Evolutionary conservation across 1,140 invertebrate genomes (phyloP).

Genomic region (Panagrolaimus sp.): DNA sequence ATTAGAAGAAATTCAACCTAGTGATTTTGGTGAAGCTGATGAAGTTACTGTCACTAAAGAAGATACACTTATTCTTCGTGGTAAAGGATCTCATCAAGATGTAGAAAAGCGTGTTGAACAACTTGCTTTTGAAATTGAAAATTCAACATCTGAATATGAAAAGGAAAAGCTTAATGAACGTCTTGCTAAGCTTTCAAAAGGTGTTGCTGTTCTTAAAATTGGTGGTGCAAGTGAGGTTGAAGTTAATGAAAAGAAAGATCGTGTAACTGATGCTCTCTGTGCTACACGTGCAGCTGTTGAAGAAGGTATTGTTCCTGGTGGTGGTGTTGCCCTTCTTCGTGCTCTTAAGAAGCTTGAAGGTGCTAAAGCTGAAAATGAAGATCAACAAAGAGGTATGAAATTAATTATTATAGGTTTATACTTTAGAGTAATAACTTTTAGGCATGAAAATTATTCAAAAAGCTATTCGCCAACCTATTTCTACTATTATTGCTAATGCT

Average conservation of each 20-base stretch:
- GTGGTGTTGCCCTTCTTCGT: conserved; percentile 86
- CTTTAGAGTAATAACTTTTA: conserved; percentile 23
- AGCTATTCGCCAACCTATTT: conserved; percentile 83
- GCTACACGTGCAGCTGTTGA: conserved; percentile 96
- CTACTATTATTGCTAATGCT: conserved; percentile 90
- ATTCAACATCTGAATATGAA: conserved; percentile 94
- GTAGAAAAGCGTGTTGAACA: conserved; percentile 82
- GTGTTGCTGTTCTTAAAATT: conserved; percentile 85
- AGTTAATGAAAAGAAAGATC: conserved; percentile 98
- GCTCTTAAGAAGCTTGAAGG: conserved; percentile 72
- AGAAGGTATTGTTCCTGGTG: conserved; percentile 97
- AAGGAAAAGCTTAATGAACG: conserved; percentile 97
- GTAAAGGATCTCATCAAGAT: conserved; percentile 76
- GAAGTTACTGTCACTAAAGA: conserved; percentile 97
- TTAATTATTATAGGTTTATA: no score
- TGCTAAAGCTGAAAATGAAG: conserved; percentile 72
- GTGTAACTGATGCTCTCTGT: conserved; percentile 94
- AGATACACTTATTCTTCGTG: conserved; percentile 86
- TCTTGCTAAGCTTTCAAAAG: conserved; percentile 84
- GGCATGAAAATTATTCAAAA: conserved; percentile 86
- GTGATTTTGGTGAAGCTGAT: conserved; percentile 82
- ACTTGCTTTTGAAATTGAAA: conserved; percentile 85
- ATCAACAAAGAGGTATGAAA: conserved; percentile 66
- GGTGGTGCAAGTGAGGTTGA: conserved; percentile 96
- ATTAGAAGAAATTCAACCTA: conserved; percentile 79